phyloP scores from a whole-genome alignment of 2,113 vertebrate genomes.

The Lophotis ruficrista region DNA sequence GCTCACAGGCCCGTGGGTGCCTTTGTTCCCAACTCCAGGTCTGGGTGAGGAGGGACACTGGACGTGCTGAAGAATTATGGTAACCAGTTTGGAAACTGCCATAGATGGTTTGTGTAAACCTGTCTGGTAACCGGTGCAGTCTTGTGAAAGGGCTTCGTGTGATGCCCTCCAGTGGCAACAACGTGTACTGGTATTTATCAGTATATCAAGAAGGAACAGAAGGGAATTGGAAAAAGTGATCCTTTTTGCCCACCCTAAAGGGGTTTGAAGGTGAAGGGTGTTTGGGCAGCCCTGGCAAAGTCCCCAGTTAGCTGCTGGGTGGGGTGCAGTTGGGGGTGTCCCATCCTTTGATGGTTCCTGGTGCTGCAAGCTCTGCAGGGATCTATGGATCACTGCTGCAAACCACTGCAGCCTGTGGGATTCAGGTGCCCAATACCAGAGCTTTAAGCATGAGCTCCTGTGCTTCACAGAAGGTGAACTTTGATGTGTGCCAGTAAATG shows the following conservation, averaged over 20 bases:
- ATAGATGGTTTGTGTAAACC: neutral
- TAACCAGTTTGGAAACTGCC: neutral
- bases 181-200: neutral
- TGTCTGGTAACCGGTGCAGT: neutral
- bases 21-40: neutral
- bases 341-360: neutral
- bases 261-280: neutral
- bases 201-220: neutral
- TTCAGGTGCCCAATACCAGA: neutral
- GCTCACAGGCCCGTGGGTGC: neutral
- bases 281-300: neutral
- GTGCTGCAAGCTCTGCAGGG: neutral
- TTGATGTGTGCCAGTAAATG: neutral
- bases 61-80: rapidly evolving
- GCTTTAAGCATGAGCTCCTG: neutral
- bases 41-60: neutral
- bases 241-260: neutral
- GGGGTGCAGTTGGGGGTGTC: rapidly evolving
- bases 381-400: neutral
- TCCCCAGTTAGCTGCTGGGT: neutral
- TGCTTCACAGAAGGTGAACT: neutral
- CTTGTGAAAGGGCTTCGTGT: neutral
- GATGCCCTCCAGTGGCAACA: constrained; percentile 41
- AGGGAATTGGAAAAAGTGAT: neutral
- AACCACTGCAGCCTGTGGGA: neutral